Conservation (phyloP, 2,113 vertebrate genomes). For the Lepidothrix coronata region DNA sequence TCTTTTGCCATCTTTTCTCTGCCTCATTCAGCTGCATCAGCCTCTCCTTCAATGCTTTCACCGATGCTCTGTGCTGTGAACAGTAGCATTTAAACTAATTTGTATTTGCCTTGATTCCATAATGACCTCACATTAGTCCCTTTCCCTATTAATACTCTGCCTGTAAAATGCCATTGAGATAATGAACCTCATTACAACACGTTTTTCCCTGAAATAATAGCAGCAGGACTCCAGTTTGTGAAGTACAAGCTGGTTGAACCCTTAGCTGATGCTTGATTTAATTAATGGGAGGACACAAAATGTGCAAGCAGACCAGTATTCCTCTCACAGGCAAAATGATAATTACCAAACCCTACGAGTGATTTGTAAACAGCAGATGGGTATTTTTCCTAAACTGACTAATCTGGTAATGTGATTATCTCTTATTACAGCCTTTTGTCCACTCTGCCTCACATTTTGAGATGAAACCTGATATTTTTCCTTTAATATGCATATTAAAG, state of each 20-base stretch:
- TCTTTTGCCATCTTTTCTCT: background rate
- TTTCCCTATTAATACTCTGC: background rate
- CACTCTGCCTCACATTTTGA: background rate
- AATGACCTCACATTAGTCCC: background rate
- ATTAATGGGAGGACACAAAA: background rate
- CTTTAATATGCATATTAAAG: background rate
- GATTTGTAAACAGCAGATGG: background rate
- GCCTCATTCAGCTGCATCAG: background rate
- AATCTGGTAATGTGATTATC: background rate
- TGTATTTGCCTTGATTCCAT: background rate
- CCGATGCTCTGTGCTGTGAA: background rate
- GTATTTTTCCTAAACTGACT: background rate
- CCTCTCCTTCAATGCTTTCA: background rate
- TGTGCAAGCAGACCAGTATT: background rate
- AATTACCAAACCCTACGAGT: background rate
- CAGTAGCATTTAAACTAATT: background rate
- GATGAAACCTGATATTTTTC: background rate
- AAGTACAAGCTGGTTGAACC: background rate
- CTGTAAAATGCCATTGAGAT: background rate
- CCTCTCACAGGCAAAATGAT: background rate
- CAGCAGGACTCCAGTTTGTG: background rate
- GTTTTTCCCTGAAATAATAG: background rate
- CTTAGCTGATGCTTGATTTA: background rate
- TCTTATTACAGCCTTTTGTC: background rate
- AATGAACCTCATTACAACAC: background rate